Percentiles rank a stretch among this genome's conserved stretches.
phyloP scores from a whole-genome alignment of 2,113 vertebrate genomes.

The Galbula dea region DNA sequence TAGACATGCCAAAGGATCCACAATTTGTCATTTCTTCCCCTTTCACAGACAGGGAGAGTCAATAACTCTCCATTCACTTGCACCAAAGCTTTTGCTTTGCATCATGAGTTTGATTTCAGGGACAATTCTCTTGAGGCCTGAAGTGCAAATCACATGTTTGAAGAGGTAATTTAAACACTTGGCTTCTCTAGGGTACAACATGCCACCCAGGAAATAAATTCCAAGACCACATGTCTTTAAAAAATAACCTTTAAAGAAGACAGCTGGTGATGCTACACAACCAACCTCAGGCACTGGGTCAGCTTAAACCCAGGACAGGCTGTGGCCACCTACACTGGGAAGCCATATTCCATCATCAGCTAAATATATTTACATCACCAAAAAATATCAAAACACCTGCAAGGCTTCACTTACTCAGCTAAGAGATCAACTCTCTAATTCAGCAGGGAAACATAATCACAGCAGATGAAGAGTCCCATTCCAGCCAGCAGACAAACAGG shows the following conservation, averaged over 20 bases:
- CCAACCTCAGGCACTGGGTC: background rate
- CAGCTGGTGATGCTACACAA: background rate
- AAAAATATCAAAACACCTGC: background rate
- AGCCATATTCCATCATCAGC: background rate
- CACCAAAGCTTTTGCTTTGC: background rate
- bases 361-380: background rate
- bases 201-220: background rate
- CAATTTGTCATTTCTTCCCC: background rate
- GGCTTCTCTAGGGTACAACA: background rate
- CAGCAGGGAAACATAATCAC: background rate
- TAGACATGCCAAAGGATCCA: background rate
- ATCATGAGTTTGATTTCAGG: background rate
- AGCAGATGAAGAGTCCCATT: background rate
- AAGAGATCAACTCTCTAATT: background rate
- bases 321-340: background rate
- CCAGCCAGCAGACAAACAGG: background rate
- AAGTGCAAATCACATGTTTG: background rate
- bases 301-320: background rate
- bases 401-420: background rate
- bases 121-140: background rate
- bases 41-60: background rate
- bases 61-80: background rate
- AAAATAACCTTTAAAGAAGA: background rate
- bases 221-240: background rate
- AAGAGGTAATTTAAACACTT: background rate